Conservation (phyloP, 2,888 invertebrate genomes). For the Rhingia rostrata region DNA sequence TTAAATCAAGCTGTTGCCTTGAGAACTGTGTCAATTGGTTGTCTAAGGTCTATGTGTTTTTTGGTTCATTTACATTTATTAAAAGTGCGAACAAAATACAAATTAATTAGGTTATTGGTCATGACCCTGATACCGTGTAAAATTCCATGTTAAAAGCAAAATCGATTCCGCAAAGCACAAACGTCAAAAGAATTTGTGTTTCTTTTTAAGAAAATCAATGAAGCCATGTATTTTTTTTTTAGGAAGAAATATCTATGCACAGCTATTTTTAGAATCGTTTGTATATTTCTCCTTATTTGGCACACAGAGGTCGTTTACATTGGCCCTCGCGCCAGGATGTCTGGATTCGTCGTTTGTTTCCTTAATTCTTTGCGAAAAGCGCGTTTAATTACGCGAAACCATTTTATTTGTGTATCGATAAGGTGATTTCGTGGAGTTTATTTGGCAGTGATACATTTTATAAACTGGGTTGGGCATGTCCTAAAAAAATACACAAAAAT, state of each 20-base stretch:
- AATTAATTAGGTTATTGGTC: conserved; percentile 37
- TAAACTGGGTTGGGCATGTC: too few relatives aligned
- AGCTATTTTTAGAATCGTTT: conserved; percentile 30
- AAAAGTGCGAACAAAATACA: background rate
- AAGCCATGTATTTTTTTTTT: conserved; percentile 5
- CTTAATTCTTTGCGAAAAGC: too few relatives aligned
- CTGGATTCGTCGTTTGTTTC: conserved; percentile 12
- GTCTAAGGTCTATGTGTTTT: too few relatives aligned
- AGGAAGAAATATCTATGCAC: conserved; percentile 14
- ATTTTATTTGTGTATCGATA: too few relatives aligned
- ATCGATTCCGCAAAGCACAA: conserved; percentile 29
- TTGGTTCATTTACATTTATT: background rate
- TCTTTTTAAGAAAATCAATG: conserved; percentile 49
- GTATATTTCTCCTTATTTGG: conserved; percentile 9
- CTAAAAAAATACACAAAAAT: too few relatives aligned
- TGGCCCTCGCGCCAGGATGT: conserved; percentile 40
- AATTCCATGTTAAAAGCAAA: background rate
- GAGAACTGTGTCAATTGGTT: too few relatives aligned
- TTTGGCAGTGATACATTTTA: too few relatives aligned
- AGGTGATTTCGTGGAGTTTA: too few relatives aligned
- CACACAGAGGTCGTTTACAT: conserved; percentile 48
- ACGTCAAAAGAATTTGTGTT: background rate
- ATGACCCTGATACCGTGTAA: conserved; percentile 29
- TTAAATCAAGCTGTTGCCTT: too few relatives aligned
- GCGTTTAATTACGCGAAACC: too few relatives aligned